Conservation (phyloP, 2,797 vertebrate species). For the Eospalax fontanierii region DNA sequence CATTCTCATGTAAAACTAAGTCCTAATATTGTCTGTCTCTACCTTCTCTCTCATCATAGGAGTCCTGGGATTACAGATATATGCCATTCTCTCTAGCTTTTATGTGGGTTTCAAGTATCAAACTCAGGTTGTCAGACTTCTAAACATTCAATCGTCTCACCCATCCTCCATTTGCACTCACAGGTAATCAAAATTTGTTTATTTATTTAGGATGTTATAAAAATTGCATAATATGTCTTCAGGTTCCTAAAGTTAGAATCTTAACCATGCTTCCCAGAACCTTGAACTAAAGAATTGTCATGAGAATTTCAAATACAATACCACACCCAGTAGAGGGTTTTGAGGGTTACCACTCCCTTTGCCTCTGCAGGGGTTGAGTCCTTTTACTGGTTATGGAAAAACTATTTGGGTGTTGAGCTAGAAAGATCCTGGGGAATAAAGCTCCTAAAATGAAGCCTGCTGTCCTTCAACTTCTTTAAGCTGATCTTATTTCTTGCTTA, state of each 20-base stretch:
- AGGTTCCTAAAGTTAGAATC: background rate
- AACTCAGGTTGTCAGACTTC: background rate
- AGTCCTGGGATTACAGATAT: background rate
- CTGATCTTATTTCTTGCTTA: background rate
- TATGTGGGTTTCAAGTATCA: background rate
- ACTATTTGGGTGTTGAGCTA: background rate
- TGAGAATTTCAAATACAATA: background rate
- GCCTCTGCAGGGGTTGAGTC: background rate
- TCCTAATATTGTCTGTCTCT: background rate
- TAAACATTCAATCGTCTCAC: background rate
- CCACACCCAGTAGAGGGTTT: background rate
- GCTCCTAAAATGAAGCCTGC: background rate
- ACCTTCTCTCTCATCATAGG: background rate
- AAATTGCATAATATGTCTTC: background rate
- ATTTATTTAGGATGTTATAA: background rate
- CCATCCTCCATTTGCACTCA: background rate
- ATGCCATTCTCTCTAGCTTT: background rate
- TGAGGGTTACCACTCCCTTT: background rate
- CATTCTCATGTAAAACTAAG: constrained; percentile 2
- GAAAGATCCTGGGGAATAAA: background rate
- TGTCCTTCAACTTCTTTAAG: background rate
- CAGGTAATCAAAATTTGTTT: background rate
- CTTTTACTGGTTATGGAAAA: background rate
- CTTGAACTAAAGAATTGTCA: background rate
- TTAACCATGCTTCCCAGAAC: background rate